These are phyloP conservation scores for Drosophila lini DNA, from an alignment of 1,140 invertebrate species.

Conservation along the genomic window DNA sequence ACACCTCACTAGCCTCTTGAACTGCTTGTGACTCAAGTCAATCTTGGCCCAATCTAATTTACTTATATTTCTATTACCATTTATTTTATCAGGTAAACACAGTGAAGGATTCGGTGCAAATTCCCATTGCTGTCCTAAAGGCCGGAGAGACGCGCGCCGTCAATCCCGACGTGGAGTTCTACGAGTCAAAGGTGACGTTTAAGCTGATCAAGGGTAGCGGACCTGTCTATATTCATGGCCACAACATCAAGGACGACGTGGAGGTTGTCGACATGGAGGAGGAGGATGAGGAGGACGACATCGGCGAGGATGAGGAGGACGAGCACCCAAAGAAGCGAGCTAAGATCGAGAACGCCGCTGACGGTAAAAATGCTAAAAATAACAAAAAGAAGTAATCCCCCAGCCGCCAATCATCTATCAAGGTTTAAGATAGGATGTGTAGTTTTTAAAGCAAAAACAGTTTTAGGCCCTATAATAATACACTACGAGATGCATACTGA, in stretches of 20 bases:
- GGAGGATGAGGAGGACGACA: slow-evolving; percentile 90
- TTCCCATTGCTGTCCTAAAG: slow-evolving; percentile 91
- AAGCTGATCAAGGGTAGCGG: slow-evolving; percentile 89
- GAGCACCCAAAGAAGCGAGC: slow-evolving; percentile 88
- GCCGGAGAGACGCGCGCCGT: slow-evolving; percentile 91
- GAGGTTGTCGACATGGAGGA: slow-evolving; percentile 92
- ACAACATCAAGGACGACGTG: slow-evolving; percentile 89
- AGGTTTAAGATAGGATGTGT: slow-evolving; percentile 63
- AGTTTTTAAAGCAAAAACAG: slow-evolving; percentile 69
- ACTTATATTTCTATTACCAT: slow-evolving; percentile 1
- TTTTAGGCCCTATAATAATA: slow-evolving; percentile 74
- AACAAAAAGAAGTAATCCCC: slow-evolving; percentile 84
- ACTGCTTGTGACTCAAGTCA: not conserved
- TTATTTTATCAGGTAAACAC: slow-evolving; percentile 88
- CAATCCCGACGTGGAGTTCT: slow-evolving; percentile 92
- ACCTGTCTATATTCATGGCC: slow-evolving; percentile 92
- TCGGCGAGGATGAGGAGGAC: slow-evolving; percentile 86
- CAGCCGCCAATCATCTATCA: slow-evolving; percentile 34
- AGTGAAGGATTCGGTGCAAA: slow-evolving; percentile 92
- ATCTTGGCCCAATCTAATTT: slow-evolving; percentile 6
- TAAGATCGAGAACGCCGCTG: slow-evolving; percentile 87
- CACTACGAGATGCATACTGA: slow-evolving; percentile 44
- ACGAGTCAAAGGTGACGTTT: slow-evolving; percentile 93
- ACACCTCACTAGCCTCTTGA: not conserved
- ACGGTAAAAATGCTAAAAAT: slow-evolving; percentile 86